Evolutionary conservation across 2,888 invertebrate species (phyloP).

Genomic region (Dryobotodes eremita): DNA sequence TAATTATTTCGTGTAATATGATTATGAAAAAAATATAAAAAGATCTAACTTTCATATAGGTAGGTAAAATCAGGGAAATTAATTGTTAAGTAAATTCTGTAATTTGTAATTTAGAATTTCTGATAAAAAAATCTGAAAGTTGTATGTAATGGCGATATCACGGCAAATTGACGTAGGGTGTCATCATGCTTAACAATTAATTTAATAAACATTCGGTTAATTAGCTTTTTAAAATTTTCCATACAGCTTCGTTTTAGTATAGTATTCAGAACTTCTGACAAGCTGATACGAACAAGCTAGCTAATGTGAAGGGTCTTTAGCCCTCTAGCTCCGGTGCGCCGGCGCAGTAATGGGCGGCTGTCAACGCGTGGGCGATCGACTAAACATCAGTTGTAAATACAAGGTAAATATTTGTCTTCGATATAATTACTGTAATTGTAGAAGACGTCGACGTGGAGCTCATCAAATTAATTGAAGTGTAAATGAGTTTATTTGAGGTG

Average conservation of each 20-base stretch:
- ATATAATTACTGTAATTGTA: constrained; percentile 85
- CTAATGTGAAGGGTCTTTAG: constrained; percentile 75
- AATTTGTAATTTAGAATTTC: too few relatives aligned
- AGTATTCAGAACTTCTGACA: constrained; percentile 44
- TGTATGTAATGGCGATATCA: neutral
- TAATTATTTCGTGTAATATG: neutral
- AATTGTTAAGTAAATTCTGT: too few relatives aligned
- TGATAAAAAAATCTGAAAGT: neutral
- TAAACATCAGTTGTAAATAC: constrained; percentile 85
- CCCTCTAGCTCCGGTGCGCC: constrained; percentile 73
- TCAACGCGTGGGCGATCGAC: constrained; percentile 86
- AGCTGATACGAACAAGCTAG: constrained; percentile 58
- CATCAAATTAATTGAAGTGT: constrained; percentile 65
- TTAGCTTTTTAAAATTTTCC: neutral
- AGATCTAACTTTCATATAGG: neutral
- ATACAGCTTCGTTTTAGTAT: constrained; percentile 9
- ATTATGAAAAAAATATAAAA: neutral
- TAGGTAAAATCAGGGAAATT: neutral
- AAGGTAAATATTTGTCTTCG: constrained; percentile 88
- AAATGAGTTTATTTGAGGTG: constrained; percentile 57
- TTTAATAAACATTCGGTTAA: neutral
- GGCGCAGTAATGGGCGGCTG: constrained; percentile 82
- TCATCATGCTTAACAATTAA: too few relatives aligned
- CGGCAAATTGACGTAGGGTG: neutral
- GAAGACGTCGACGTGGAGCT: constrained; percentile 49